phyloP scores from a whole-genome alignment of 2,113 vertebrate genomes.

The Gallinago jamesoni region DNA sequence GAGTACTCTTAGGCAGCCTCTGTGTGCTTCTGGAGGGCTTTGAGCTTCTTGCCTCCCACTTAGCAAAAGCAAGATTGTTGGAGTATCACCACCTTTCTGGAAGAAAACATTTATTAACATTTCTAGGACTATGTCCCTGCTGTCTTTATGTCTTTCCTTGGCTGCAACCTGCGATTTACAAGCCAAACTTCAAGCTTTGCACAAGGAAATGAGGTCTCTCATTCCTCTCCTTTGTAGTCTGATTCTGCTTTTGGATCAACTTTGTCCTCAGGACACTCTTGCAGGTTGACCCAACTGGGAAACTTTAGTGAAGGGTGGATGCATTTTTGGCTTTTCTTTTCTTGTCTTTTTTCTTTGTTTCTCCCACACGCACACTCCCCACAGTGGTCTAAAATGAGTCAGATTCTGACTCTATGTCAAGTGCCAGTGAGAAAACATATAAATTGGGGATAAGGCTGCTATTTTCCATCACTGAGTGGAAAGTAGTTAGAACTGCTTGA shows the following conservation, averaged over 20 bases:
- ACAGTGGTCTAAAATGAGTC: background rate
- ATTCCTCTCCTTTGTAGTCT: background rate
- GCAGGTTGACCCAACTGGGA: background rate
- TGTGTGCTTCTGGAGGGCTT: background rate
- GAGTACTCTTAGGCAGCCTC: background rate
- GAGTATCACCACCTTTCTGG: background rate
- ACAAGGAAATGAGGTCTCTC: background rate
- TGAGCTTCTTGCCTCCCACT: background rate
- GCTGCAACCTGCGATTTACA: background rate
- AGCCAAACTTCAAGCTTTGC: background rate
- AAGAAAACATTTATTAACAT: background rate
- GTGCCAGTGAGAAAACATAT: background rate
- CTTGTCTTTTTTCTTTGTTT: background rate
- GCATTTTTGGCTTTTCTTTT: background rate
- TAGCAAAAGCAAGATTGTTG: background rate
- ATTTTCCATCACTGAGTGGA: slow-evolving; percentile 10
- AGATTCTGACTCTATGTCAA: slow-evolving; percentile 22
- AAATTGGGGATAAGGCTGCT: background rate
- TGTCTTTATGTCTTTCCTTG: background rate
- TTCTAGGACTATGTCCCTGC: background rate
- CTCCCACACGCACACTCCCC: too few relatives aligned
- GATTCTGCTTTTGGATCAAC: background rate
- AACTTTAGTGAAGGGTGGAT: background rate
- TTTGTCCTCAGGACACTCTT: background rate
- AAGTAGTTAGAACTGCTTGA: background rate